These are phyloP conservation scores for Pissodes strobi DNA, from an alignment of 1,140 invertebrate genomes.

Conservation along the genomic window DNA sequence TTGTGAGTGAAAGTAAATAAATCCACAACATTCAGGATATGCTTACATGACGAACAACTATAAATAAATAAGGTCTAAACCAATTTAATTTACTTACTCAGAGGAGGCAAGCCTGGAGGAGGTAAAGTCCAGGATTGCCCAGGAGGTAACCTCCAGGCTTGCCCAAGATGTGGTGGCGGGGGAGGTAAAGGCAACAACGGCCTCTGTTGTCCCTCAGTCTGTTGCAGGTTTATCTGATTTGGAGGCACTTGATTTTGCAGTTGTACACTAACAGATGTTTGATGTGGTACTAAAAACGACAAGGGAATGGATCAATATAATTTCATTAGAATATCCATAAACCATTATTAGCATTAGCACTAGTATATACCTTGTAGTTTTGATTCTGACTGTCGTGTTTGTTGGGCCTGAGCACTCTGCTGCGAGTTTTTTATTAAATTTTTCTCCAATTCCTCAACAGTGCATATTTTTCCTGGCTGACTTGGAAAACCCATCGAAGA, in stretches of 20 bases:
- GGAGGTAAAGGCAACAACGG: constrained; percentile 27
- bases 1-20: no score
- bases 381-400: background rate
- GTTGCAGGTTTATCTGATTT: constrained; percentile 31
- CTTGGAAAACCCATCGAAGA: constrained; percentile 1
- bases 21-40: constrained; percentile 1
- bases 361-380: background rate
- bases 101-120: constrained; percentile 48
- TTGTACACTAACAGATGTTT: background rate
- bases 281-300: background rate
- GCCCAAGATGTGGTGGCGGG: constrained; percentile 29
- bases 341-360: background rate
- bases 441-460: constrained; percentile 63
- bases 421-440: constrained; percentile 50
- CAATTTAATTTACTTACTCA: constrained; percentile 40
- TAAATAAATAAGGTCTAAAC: background rate
- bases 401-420: constrained; percentile 20
- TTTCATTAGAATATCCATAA: background rate
- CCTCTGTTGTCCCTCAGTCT: constrained; percentile 39
- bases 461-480: constrained; percentile 55
- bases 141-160: background rate
- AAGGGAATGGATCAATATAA: background rate
- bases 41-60: background rate
- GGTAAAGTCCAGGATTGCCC: background rate
- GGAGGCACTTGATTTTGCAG: constrained; percentile 16